Evolutionary conservation across 2,113 vertebrate genomes (phyloP).

Genomic region (Bostrychus sinensis): DNA sequence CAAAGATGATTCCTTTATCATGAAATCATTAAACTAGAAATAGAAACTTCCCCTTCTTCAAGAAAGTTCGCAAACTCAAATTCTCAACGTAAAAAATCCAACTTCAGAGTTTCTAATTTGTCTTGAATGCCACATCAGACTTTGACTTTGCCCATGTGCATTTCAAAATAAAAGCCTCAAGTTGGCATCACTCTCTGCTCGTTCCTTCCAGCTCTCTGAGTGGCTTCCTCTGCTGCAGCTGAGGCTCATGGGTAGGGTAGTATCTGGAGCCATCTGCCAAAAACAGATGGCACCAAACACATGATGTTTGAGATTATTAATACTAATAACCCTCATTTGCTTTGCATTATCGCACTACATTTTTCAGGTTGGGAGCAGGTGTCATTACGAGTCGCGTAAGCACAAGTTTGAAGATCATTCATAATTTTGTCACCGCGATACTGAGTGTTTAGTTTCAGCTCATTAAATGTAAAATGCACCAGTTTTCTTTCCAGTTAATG

Average conservation of each 20-base stretch:
- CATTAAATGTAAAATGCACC: conserved; percentile 13
- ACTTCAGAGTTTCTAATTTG: too few relatives aligned
- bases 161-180: background rate
- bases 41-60: too few relatives aligned
- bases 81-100: too few relatives aligned
- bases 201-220: background rate
- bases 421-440: background rate
- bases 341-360: background rate
- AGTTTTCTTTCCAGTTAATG: conserved; percentile 4
- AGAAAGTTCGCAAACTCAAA: too few relatives aligned
- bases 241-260: background rate
- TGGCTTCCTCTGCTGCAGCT: conserved; percentile 8
- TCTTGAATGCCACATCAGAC: background rate
- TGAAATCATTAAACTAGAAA: too few relatives aligned
- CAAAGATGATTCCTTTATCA: too few relatives aligned
- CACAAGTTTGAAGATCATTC: conserved; percentile 8
- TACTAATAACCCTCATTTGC: conserved; percentile 15
- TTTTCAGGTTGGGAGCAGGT: conserved; percentile 10
- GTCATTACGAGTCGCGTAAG: conserved; percentile 1
- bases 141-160: background rate
- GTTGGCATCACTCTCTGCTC: background rate
- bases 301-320: conserved; percentile 11
- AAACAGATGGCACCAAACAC: conserved; percentile 10
- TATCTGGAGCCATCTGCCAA: conserved; percentile 11
- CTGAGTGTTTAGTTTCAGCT: conserved; percentile 9